Percentiles rank a stretch among this genome's conserved stretches.
These are phyloP conservation scores for Hydropotes inermis DNA, from an alignment of 2,113 vertebrate species.

Conservation along the genomic window DNA sequence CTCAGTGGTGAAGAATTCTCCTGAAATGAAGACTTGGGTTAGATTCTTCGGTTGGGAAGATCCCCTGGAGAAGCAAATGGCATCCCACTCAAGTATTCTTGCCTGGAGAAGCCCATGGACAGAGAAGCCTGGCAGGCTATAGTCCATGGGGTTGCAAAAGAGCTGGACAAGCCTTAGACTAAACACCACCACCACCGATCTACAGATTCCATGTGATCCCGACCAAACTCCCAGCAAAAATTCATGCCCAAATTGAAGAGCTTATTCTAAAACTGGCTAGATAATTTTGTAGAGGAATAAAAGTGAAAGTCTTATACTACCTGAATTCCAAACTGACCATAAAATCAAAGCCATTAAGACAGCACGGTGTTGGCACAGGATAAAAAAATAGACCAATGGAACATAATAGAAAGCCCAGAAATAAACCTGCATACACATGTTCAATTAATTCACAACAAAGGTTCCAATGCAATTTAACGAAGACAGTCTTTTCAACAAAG, in stretches of 20 bases:
- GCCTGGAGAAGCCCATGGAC: neutral
- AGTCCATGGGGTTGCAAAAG: neutral
- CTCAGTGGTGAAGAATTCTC: neutral
- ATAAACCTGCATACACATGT: neutral
- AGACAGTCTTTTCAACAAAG: neutral
- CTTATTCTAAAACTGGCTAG: neutral
- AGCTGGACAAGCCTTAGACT: neutral
- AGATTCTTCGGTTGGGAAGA: neutral
- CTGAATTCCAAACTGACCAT: neutral
- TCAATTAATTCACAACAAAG: neutral
- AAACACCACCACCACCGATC: neutral
- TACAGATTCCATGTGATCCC: neutral
- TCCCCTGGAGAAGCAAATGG: neutral
- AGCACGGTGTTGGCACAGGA: neutral
- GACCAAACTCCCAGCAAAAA: neutral
- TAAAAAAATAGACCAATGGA: neutral
- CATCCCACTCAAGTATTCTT: neutral
- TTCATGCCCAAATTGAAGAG: neutral
- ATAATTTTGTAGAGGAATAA: neutral
- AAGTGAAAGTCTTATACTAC: neutral
- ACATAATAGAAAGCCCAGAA: neutral
- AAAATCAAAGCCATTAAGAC: neutral
- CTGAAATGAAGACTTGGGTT: neutral
- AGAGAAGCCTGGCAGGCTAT: neutral
- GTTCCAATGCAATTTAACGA: neutral